Base-by-base conservation (phyloP, 2,113 vertebrate species). In the Amblyornis subalaris region DNA sequence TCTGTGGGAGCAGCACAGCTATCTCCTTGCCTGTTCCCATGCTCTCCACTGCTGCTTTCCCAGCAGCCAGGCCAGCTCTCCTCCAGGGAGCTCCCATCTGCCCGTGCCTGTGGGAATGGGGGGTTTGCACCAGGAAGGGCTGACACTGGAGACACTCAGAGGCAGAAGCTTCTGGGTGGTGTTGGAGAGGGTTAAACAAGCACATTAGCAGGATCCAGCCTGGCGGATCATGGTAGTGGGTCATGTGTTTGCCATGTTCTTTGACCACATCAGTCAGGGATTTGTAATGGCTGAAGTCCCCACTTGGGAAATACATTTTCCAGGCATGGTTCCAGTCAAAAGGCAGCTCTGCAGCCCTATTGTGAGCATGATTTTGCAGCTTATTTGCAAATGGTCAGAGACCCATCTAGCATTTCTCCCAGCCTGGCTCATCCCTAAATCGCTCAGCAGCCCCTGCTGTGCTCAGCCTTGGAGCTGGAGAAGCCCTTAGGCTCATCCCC, bases 361-460 rank as follows among this genome's bases (percentile, higher is more conserved):
- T 89, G 95, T 97, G 94, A 96, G 80, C 85, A 67, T 61, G 90
- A 90, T 88, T 97, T 97, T 95, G 94, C 57, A 94, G 87, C 90
- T 97, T 95, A 77, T 89, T 97, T 96, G 75, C 81, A 93, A 96
- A 96, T 14, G 53, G 81, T 93, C 77, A 33, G 95, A 94, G 72
- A 95, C 44, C 84, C 80, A 51, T 81, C 80, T 82, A 94, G 81
- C 85, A 28, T 74, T 79, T 85, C 80, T 88, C 62, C 62, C 69
- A 78, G 73, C 45, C 51, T 54, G 72, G 55, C 47, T 77, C 72
- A 65, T 70, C 84, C 66, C 67, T 53, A 75, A 61, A 58, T 29
- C 0, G 0, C 17, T 35, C 67, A 75, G 50, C 70, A 79, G 35
- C 16, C 45, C 19, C 54, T 25, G 6, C 26, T 82, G 25, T 42